Evolutionary conservation across 2,797 vertebrate genomes (phyloP), one percentile per base, ranked within the genome.

Genomic region (Cuculus canorus): DNA sequence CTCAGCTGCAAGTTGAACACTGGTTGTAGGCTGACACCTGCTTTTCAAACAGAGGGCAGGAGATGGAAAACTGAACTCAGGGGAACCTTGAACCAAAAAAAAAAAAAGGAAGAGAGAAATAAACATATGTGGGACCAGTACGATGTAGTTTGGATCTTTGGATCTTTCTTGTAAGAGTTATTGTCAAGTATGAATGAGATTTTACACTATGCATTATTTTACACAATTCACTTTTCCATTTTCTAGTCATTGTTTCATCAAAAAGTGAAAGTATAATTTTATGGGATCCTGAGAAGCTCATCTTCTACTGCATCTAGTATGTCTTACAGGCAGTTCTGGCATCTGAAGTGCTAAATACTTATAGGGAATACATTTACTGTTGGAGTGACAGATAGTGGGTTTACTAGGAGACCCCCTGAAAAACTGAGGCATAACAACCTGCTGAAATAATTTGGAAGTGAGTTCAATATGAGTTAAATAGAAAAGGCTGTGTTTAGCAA

Each of bases 21-120:
- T 79, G 84, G 82, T 86, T 88, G 93, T 96, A 90, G 71, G 77
- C 79, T 92, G 95, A 96, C 89, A 90, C 84, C 80, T 92, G 93
- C 86, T 96, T 96, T 96, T 95, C 70, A 84, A 96, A 94, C 23
- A 57, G 69, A 79, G 84, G 92, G 83, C 88, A 95, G 86, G 78
- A 94, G 60, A 63, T 52, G 81, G 78, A 91, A 76, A 82, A 82
- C 66, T 85, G 50, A 68, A 71, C 54, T 80, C 23, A 5, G 7
- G 63, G 77, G 33, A 88, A 56, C 43, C 3, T 33, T 45, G 35
- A 28, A 25, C 30, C 27, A 47, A 39, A 45, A 71, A 17, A 53
- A n/a, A n/a, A 24, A 19, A 37, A 47, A 59, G 37, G n/a, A n/a
- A 35, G 53, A 35, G 27, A 17, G 30, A 66, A 59, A n/a, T 33